phyloP scores from a whole-genome alignment of 1,140 invertebrate genomes.

The Ceratosolen solmsi region DNA sequence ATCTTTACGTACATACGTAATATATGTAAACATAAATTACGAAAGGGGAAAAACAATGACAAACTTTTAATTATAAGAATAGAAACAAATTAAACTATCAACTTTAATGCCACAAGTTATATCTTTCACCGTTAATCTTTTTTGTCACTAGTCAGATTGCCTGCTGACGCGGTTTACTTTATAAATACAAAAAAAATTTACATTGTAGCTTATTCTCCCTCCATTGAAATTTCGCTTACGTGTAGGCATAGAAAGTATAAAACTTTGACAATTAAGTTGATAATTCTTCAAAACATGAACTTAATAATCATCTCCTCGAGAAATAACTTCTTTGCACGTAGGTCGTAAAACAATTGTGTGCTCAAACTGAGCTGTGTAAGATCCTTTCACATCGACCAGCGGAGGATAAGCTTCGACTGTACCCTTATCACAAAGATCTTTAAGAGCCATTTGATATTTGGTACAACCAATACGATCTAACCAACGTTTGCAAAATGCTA shows the following conservation, averaged over 20 bases:
- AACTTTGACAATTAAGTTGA: constrained; percentile 46
- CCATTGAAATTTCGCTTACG: constrained; percentile 29
- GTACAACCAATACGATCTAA: constrained; percentile 96
- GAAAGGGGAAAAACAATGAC: constrained; percentile 42
- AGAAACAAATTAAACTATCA: constrained; percentile 38
- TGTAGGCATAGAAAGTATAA: constrained; percentile 34
- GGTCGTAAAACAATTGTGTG: constrained; percentile 98
- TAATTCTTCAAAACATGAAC: constrained; percentile 40
- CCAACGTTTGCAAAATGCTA: constrained; percentile 99
- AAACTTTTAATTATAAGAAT: constrained; percentile 29
- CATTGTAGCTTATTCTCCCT: background rate
- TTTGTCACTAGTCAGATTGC: constrained; percentile 28
- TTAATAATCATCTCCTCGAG: constrained; percentile 96
- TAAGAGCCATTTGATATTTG: constrained; percentile 98
- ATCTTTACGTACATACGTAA: constrained; percentile 27
- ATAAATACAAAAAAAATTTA: constrained; percentile 38
- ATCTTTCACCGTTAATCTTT: constrained; percentile 4
- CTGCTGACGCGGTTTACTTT: constrained; percentile 32
- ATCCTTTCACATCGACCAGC: constrained; percentile 97
- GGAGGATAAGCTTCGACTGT: constrained; percentile 98
- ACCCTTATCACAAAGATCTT: constrained; percentile 97
- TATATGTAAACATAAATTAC: constrained; percentile 47
- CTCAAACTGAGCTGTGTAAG: constrained; percentile 99
- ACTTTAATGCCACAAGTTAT: constrained; percentile 21
- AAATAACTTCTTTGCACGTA: constrained; percentile 98